Evolutionary conservation across 2,797 vertebrate species (phyloP).

Genomic region (Ptychadena robeensis): DNA sequence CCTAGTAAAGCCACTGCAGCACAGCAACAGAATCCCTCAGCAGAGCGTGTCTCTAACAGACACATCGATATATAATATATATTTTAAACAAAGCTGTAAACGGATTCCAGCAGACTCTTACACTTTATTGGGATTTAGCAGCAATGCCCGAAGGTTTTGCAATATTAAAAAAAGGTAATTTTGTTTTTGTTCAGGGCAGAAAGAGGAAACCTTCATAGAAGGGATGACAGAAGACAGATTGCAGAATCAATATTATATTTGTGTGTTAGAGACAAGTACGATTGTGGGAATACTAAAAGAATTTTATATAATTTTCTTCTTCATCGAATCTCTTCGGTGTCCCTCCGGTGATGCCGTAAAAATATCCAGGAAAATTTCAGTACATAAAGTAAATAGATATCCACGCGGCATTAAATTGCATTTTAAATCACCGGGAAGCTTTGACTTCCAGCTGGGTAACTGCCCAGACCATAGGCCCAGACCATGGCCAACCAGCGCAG

Average conservation of each 20-base stretch:
- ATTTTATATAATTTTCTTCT: constrained; percentile 43
- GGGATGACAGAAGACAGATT: constrained; percentile 37
- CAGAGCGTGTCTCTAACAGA: too few relatives aligned
- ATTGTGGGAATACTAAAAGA: constrained; percentile 27
- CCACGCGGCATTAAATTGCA: not conserved
- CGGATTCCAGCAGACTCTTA: not conserved
- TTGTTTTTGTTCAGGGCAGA: not conserved
- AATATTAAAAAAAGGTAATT: not conserved
- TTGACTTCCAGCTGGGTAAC: not conserved
- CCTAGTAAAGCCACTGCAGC: too few relatives aligned
- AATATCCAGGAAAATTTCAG: not conserved
- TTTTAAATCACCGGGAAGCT: constrained; percentile 20
- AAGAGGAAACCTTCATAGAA: constrained; percentile 18
- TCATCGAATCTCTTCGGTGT: constrained; percentile 20
- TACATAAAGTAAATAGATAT: constrained; percentile 25
- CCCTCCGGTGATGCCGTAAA: constrained; percentile 35
- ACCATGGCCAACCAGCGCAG: not conserved
- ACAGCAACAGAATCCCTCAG: too few relatives aligned
- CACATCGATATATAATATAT: too few relatives aligned
- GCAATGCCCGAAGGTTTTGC: not conserved
- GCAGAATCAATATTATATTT: constrained; percentile 50
- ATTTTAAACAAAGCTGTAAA: not conserved
- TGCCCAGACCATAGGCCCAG: not conserved
- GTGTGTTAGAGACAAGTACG: constrained; percentile 31
- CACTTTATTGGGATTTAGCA: not conserved